Percentiles rank a stretch among this genome's conserved stretches.
Conservation (phyloP, 1,140 invertebrate genomes). For the Drosophila rhopaloa region DNA sequence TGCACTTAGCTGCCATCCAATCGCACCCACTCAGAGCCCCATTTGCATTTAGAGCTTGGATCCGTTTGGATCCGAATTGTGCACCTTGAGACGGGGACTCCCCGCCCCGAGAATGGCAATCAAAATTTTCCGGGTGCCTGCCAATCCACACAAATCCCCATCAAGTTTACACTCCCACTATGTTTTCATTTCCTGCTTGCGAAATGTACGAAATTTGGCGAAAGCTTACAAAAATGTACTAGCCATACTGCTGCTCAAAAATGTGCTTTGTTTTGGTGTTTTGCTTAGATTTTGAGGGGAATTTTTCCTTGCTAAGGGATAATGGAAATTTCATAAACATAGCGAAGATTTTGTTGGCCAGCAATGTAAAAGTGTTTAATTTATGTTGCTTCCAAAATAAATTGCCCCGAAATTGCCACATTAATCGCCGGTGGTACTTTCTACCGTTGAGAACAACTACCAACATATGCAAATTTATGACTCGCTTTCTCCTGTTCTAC, state of each 20-base stretch:
- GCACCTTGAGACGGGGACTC: conserved; percentile 1
- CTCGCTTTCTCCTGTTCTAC: neutral
- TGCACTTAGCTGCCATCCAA: conserved; percentile 35
- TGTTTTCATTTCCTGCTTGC: conserved; percentile 44
- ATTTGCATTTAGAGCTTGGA: conserved; percentile 29
- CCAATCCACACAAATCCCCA: conserved; percentile 24
- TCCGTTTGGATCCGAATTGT: neutral
- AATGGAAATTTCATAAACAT: conserved; percentile 2
- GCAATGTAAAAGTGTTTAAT: neutral
- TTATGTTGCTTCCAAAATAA: conserved; percentile 11
- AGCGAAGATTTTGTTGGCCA: neutral
- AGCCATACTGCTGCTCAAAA: neutral
- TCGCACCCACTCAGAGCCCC: conserved; percentile 7
- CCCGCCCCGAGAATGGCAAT: conserved; percentile 30
- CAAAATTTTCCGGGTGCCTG: conserved; percentile 36
- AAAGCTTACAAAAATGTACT: conserved; percentile 9
- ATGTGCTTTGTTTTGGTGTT: neutral
- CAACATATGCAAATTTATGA: conserved; percentile 40
- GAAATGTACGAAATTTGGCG: conserved; percentile 36
- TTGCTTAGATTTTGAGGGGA: conserved; percentile 10
- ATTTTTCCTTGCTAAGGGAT: neutral
- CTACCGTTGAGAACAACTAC: conserved; percentile 11
- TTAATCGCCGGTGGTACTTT: conserved; percentile 15
- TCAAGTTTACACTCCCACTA: conserved; percentile 23
- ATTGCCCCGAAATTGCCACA: conserved; percentile 13